Conservation (phyloP, 2,888 invertebrate genomes). For the Eupithecia vulgata region DNA sequence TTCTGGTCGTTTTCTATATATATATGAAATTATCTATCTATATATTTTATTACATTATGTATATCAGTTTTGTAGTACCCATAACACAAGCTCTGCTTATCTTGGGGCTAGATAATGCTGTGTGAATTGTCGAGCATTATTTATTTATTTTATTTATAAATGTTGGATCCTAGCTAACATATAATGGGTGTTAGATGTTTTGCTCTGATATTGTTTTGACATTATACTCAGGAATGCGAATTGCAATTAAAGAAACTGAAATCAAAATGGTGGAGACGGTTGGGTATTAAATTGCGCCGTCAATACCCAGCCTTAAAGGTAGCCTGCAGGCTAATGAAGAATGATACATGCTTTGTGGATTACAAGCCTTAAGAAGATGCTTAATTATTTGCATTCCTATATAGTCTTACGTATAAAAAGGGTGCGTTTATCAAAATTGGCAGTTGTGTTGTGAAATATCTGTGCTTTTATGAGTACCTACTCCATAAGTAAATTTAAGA, state of each 20-base stretch:
- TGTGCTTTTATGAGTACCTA: not conserved
- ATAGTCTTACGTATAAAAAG: not conserved
- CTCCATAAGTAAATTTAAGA: not conserved
- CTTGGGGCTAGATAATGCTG: too few relatives aligned
- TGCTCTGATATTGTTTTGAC: not conserved
- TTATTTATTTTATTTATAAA: too few relatives aligned
- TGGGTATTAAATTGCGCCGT: slow-evolving; percentile 12
- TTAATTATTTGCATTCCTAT: slow-evolving; percentile 28
- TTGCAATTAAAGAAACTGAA: not conserved
- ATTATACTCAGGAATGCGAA: not conserved
- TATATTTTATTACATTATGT: too few relatives aligned
- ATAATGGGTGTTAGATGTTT: not conserved
- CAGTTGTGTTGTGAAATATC: slow-evolving; percentile 3
- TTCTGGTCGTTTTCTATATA: too few relatives aligned
- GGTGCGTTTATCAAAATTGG: slow-evolving; percentile 25
- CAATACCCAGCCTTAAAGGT: slow-evolving; percentile 27
- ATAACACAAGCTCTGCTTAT: too few relatives aligned
- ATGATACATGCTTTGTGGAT: slow-evolving; percentile 37
- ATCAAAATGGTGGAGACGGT: not conserved
- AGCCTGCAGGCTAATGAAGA: slow-evolving; percentile 39
- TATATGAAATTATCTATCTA: too few relatives aligned
- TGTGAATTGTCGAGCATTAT: too few relatives aligned
- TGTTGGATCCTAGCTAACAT: too few relatives aligned
- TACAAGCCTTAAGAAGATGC: slow-evolving; percentile 36
- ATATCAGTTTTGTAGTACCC: too few relatives aligned